Percentiles rank a stretch among this genome's conserved stretches.
Evolutionary conservation across 2,888 invertebrate genomes (phyloP).

Genomic region (Melanostoma mellinum): DNA sequence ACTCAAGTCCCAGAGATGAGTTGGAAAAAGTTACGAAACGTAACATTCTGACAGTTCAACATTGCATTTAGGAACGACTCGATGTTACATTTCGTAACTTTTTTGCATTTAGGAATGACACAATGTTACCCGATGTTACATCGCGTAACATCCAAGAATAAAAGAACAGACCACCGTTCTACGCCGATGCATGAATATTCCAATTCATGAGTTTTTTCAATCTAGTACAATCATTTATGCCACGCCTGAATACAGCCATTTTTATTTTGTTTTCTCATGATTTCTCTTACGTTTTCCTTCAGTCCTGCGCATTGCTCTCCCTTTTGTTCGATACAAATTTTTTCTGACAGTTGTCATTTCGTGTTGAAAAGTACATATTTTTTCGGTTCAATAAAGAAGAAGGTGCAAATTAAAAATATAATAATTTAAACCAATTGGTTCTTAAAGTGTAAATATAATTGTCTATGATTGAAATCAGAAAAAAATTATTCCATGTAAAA

Average conservation of each 20-base stretch:
- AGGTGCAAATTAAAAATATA: neutral
- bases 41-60: too few species aligned
- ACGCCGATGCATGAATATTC: too few species aligned
- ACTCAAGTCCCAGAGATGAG: too few species aligned
- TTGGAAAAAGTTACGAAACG: too few species aligned
- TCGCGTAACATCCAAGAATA: too few species aligned
- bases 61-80: too few species aligned
- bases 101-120: too few species aligned
- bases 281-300: conserved; percentile 7
- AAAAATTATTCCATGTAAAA: neutral
- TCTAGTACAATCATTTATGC: conserved; percentile 47
- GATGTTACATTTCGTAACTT: too few species aligned
- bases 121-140: too few species aligned
- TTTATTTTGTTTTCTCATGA: conserved; percentile 18
- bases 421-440: neutral
- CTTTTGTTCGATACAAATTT: neutral
- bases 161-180: too few species aligned
- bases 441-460: neutral
- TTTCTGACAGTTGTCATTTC: conserved; percentile 56
- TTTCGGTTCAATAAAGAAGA: conserved; percentile 10
- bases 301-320: conserved; percentile 48
- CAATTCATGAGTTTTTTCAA: too few species aligned
- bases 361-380: conserved; percentile 4
- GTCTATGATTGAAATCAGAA: neutral
- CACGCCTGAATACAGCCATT: conserved; percentile 60